Base-by-base conservation (phyloP, 2,797 vertebrate genomes). In the Tympanoctomys barrerae region DNA sequence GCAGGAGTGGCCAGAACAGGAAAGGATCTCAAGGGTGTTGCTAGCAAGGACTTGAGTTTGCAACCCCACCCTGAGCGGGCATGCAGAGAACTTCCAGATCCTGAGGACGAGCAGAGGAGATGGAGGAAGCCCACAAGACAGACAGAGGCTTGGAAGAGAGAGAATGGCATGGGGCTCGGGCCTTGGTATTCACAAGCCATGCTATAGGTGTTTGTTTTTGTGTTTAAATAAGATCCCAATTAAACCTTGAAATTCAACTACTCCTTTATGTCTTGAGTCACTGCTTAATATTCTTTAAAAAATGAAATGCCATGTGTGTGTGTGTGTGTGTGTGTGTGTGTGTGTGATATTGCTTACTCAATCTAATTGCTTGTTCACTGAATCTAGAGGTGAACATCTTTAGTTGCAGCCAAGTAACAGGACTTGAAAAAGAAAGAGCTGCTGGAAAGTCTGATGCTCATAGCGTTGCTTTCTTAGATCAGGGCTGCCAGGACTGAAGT, bases 321-420 rank as follows among this genome's bases (percentile, higher is more conserved):
- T 31, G 33, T 36, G n/a, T 70, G 16, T n/a, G 22, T 70, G 18
- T 42, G 7, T 12, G 36, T 42, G 39, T 46, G 61, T 42, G 4
- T 18, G 22, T 46, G 10, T 62, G 26, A 93, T 87, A 85, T 36
- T 91, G 26, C 22, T 49, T 73, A 78, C 70, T 83, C 31, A 87
- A 49, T 52, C 33, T 91, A 81, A 81, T 9, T 83, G 24, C n/a
- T 26, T 82, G 54, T 86, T 90, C 79, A 49, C 21, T 79, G 33
- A 88, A 70, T 86, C n/a, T 31, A 90, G 24, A 89, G 62, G 21
- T 57, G 31, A 90, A 96, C 66, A n/a, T 61, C 62, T 88, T 79
- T 33, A 87, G 49, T 66, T 13, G 75, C 89, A 96, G 28, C 73
- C 85, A 87, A 73, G 12, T 70, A 77, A 81, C 26, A 46, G 18